Percentiles rank a stretch among this genome's conserved stretches.
These are phyloP conservation scores for Heliocidaris erythrogramma DNA, from an alignment of 35 echinoderm and acorn worm genomes.

Conservation along the genomic window DNA sequence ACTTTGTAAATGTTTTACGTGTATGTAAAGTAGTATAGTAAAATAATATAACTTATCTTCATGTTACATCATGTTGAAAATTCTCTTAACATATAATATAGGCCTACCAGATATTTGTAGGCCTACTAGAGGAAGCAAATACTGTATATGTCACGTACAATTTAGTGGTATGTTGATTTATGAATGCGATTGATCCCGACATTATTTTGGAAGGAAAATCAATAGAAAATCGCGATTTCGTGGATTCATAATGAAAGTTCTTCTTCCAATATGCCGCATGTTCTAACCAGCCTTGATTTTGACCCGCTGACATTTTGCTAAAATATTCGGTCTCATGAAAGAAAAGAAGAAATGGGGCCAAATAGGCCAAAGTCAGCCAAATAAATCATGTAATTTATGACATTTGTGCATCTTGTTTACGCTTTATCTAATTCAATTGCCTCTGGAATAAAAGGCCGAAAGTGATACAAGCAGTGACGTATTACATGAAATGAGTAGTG, in stretches of 20 bases:
- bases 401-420: not conserved
- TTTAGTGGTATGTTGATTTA: not conserved
- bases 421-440: not conserved
- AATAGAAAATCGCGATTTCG: not conserved
- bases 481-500: not conserved
- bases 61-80: not conserved
- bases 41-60: too few species aligned
- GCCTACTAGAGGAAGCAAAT: not conserved
- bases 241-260: not conserved
- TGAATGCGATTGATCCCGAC: not conserved
- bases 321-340: not conserved
- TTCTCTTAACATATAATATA: not conserved
- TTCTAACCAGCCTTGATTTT: not conserved
- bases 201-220: not conserved
- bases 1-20: too few species aligned
- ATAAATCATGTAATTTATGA: slow-evolving; percentile 6
- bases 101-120: not conserved
- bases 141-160: not conserved
- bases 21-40: too few species aligned
- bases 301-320: not conserved
- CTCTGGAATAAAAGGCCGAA: not conserved
- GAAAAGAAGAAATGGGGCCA: not conserved
- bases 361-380: not conserved
- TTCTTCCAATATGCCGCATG: not conserved
- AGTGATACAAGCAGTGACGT: not conserved